Evolutionary conservation across 2,113 vertebrate genomes (phyloP), one percentile per base, ranked within the genome.

Genomic region (Prinia subflava): DNA sequence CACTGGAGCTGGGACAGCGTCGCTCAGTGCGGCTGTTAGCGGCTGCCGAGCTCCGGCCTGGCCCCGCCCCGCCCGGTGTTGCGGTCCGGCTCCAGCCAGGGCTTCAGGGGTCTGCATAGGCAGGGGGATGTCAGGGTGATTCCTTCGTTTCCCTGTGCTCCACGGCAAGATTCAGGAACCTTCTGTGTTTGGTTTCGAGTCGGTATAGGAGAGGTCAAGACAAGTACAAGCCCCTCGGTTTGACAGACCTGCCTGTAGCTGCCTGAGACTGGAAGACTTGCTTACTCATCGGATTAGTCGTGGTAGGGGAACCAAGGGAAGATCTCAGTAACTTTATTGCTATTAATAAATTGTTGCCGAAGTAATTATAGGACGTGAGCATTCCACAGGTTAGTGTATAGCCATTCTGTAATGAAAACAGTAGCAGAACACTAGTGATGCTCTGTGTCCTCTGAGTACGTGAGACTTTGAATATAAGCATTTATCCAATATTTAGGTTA

Each of bases 261-360:
- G 39, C 15, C 13, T 35, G 47, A 35, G 27, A 21, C 15, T 69
- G 12, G 33, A 41, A 59, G 35, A 59, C 31, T 56, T 94, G 92
- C 90, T 95, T 89, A 84, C 56, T 90, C 88, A 90, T 79, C 5
- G 46, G 18, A 6, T 82, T 76, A 85, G 22, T 84, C 2, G 28
- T 65, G 50, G 20, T 82, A 53, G n/a, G 57, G 55, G 22, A 82
- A 46, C 17, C 7, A 9, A 3, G 27, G 25, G 75, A 67, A 49
- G n/a, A 64, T 35, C 74, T 71, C 1, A 8, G 27, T 78, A 31
- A 57, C 69, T 91, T 75, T 47, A 6, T 47, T 55, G 8, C 19
- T 55, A 0, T 23, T 35, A 60, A 25, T 20, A 55, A 50, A 15
- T 49, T 2, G 10, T 25, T 55, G 23, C 18, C 57, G 56, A 67